These are phyloP conservation scores for Darevskia mixta DNA, from an alignment of 2,797 vertebrate species.

Conservation along the genomic window DNA sequence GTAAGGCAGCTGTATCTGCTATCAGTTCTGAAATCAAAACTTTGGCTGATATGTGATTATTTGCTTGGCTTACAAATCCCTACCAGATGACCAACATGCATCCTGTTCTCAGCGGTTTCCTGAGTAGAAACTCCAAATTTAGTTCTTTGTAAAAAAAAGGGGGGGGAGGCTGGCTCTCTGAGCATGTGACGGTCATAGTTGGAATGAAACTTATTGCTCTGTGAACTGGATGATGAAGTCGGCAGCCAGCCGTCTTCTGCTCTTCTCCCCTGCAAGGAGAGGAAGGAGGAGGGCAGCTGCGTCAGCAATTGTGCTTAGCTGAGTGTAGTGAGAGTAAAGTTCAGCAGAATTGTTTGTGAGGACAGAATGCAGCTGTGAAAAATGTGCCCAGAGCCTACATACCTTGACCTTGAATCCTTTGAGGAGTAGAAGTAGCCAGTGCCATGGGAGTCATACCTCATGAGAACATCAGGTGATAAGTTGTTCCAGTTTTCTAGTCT, in stretches of 20 bases:
- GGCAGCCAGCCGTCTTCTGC: background rate
- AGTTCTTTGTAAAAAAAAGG: background rate
- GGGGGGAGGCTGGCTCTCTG: background rate
- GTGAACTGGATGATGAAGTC: background rate
- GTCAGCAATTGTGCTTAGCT: background rate
- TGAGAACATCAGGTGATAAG: background rate
- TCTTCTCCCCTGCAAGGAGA: background rate
- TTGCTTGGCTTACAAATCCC: background rate
- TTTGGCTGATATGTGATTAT: background rate
- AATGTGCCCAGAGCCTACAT: background rate
- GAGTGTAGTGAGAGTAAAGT: constrained; percentile 4
- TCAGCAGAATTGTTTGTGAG: background rate
- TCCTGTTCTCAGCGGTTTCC: constrained; percentile 9
- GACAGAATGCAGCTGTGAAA: background rate
- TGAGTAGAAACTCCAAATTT: background rate
- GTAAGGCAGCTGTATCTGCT: background rate
- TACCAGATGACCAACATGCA: background rate
- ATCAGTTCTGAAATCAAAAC: background rate
- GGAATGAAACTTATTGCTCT: background rate
- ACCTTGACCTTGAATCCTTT: background rate
- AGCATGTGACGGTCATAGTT: background rate
- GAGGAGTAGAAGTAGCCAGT: no score
- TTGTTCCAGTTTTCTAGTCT: background rate
- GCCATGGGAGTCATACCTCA: background rate
- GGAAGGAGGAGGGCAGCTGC: background rate